phyloP scores from a whole-genome alignment of 2,888 invertebrate species.

The Diarsia rubi region DNA sequence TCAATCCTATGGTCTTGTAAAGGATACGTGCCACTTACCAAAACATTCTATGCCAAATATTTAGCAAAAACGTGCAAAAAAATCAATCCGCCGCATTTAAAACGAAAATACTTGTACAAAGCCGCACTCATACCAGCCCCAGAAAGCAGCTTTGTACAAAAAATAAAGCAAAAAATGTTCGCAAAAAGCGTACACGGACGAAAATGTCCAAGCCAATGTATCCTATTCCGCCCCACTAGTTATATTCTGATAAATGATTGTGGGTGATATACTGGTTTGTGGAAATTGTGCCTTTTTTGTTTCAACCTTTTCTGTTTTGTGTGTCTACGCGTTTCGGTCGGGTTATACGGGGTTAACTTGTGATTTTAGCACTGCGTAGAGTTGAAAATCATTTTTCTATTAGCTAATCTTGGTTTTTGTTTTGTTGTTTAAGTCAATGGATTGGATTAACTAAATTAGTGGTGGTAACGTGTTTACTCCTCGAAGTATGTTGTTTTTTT shows the following conservation, averaged over 20 bases:
- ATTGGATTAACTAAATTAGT: slow-evolving; percentile 18
- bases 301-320: slow-evolving; percentile 64
- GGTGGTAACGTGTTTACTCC: not conserved
- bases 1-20: not conserved
- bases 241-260: slow-evolving; percentile 88
- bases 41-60: not conserved
- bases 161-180: slow-evolving; percentile 61
- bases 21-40: not conserved
- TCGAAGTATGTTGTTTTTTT: not conserved
- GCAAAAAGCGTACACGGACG: slow-evolving; percentile 70
- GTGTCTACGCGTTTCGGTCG: slow-evolving; percentile 64
- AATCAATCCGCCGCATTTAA: slow-evolving; percentile 52
- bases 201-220: slow-evolving; percentile 84
- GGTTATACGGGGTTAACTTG: slow-evolving; percentile 57
- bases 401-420: slow-evolving; percentile 38
- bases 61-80: slow-evolving; percentile 22
- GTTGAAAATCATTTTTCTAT: slow-evolving; percentile 56
- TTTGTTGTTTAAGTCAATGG: slow-evolving; percentile 32
- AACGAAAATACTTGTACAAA: slow-evolving; percentile 55
- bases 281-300: slow-evolving; percentile 75
- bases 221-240: slow-evolving; percentile 86
- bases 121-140: slow-evolving; percentile 49
- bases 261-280: slow-evolving; percentile 79
- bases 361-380: slow-evolving; percentile 48
- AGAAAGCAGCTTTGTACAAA: slow-evolving; percentile 67